These are phyloP conservation scores for Diadema setosum DNA, from an alignment of 35 echinoderm and acorn worm species.

Conservation along the genomic window DNA sequence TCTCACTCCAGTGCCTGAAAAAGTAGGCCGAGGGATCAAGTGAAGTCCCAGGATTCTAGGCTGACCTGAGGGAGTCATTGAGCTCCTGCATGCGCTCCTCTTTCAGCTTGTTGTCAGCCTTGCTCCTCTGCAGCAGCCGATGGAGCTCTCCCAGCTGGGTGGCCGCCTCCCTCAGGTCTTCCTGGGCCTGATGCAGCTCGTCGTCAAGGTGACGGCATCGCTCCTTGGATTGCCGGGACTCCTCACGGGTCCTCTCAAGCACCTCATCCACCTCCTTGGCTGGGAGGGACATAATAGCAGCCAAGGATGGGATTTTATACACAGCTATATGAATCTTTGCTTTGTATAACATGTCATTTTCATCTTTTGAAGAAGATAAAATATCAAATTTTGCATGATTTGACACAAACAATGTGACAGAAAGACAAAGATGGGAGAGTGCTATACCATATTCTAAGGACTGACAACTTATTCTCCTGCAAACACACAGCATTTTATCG, in stretches of 20 bases:
- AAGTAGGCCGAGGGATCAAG: neutral
- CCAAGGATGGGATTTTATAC: neutral
- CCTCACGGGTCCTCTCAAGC: neutral
- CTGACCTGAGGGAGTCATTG: constrained; percentile 53
- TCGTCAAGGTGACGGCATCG: constrained; percentile 47
- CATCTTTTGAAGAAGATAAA: too few relatives aligned
- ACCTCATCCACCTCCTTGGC: constrained; percentile 34
- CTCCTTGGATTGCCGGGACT: constrained; percentile 21
- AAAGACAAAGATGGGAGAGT: too few relatives aligned
- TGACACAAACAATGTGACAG: too few relatives aligned
- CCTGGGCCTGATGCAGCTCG: constrained; percentile 52
- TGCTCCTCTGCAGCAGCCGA: constrained; percentile 70
- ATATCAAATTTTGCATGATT: too few relatives aligned
- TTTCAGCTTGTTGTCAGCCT: constrained; percentile 47
- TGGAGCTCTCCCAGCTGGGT: constrained; percentile 76
- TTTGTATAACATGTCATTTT: too few relatives aligned
- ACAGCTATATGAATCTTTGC: too few relatives aligned
- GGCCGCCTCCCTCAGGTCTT: constrained; percentile 64
- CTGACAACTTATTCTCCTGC: too few relatives aligned
- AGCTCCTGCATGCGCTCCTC: constrained; percentile 62
- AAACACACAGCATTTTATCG: too few relatives aligned
- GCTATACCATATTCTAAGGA: too few relatives aligned
- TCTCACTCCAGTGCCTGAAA: too few relatives aligned
- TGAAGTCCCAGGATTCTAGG: neutral
- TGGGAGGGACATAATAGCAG: neutral